phyloP scores from a whole-genome alignment of 2,888 invertebrate genomes.

The Frankliniella intonsa region DNA sequence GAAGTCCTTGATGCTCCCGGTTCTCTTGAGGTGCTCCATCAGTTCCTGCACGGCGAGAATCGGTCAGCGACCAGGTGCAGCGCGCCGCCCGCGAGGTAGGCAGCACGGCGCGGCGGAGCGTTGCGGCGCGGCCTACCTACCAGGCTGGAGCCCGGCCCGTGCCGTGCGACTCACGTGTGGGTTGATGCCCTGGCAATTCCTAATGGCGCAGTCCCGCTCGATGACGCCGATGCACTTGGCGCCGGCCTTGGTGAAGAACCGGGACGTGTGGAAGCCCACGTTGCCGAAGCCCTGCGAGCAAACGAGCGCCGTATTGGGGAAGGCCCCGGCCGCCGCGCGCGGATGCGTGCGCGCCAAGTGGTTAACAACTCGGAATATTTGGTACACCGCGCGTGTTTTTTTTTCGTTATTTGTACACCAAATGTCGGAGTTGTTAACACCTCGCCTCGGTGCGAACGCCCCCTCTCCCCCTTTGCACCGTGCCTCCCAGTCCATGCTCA shows the following conservation, averaged over 20 bases:
- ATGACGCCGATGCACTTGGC: constrained; percentile 67
- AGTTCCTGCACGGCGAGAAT: constrained; percentile 42
- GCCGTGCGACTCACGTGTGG: constrained; percentile 47
- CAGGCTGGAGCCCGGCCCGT: background rate
- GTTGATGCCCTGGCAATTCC: constrained; percentile 64
- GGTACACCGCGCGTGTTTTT: too few relatives aligned
- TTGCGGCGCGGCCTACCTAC: background rate
- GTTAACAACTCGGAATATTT: too few relatives aligned
- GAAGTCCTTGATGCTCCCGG: constrained; percentile 54
- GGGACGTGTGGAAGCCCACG: constrained; percentile 71
- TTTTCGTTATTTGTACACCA: too few relatives aligned
- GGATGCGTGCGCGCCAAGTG: background rate
- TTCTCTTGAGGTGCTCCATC: constrained; percentile 25
- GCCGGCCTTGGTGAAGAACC: constrained; percentile 63
- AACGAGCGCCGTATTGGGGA: background rate
- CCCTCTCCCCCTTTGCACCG: too few relatives aligned
- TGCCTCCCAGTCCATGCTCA: background rate
- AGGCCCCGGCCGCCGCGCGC: background rate
- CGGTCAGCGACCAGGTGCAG: background rate
- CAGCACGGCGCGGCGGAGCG: background rate
- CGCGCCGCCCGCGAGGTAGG: background rate
- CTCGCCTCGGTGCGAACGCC: too few relatives aligned
- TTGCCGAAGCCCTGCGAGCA: constrained; percentile 65
- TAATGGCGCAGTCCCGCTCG: constrained; percentile 61
- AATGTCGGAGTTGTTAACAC: too few relatives aligned